Evolutionary conservation across 2,113 vertebrate species (phyloP), one percentile per base, ranked within the genome.

Genomic region (Neopipo cinnamomea): DNA sequence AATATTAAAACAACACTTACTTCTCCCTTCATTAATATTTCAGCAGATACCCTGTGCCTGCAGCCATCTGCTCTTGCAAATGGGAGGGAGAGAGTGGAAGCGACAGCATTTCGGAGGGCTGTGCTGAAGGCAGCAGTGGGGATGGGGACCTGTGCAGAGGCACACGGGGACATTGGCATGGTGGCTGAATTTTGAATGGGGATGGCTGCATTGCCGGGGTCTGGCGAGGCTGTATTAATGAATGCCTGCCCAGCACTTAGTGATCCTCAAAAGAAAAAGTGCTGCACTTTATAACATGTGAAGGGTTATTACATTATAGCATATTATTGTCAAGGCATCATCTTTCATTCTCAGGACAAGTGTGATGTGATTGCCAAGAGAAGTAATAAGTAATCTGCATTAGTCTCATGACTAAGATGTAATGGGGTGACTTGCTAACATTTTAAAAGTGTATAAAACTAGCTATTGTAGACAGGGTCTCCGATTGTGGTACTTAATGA

Each of bases 381-480:
- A 94, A 95, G 86, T 93, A 95, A 88, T 95, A 96, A 95, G 95
- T 96, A 95, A 93, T 96, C 95, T 93, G 88, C 96, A 94, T 97
- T 96, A 94, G 86, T 91, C 89, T 94, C 84, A 84, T 94, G 91
- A 95, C 94, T 92, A 67, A 97, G 93, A 93, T 94, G 89, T 96
- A 94, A 95, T 88, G 93, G 89, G 92, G 88, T 95, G 92, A 91
- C 91, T 92, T 94, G 89, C 89, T 90, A 97, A 91, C 88, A 47
- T 85, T 95, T 91, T 82, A 68, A 58, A 93, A 96, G 74, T 93
- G 31, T 92, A 91, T 95, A 88, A 95, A 97, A 66, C 78, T 66
- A 59, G 76, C 47, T 80, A 27, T 89, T 95, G 79, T 49, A 81
- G 95, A 94, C 95, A 93, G 83, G 87, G 92, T 91, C 92, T 94